These are phyloP conservation scores for Paracanthobrama guichenoti DNA, from an alignment of 2,113 vertebrate genomes.

Conservation along the genomic window DNA sequence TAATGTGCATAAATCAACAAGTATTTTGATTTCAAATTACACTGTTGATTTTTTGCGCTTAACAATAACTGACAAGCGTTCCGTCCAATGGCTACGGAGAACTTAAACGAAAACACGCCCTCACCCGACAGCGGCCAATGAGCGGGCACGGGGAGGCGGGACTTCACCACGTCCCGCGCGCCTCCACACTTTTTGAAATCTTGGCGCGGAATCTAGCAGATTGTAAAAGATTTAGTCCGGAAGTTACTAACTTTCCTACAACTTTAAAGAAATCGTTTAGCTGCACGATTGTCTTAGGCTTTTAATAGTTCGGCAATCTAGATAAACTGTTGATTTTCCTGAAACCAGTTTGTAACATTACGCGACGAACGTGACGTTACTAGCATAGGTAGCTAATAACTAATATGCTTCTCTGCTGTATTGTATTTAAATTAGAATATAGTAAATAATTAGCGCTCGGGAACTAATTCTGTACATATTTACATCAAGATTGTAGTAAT, in stretches of 20 bases:
- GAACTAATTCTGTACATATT: not conserved
- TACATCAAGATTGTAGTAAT: not conserved
- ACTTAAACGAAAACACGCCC: conserved; percentile 57
- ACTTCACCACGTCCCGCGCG: conserved; percentile 73
- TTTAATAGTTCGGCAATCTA: not conserved
- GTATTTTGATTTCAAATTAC: conserved; percentile 34
- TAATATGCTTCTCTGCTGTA: not conserved
- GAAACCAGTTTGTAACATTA: not conserved
- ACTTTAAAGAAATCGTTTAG: not conserved
- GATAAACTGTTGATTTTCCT: not conserved
- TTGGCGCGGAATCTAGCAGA: conserved; percentile 75
- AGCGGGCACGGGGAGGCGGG: conserved; percentile 47
- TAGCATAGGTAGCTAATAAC: not conserved
- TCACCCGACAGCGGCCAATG: conserved; percentile 59
- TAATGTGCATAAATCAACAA: not conserved
- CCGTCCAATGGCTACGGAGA: conserved; percentile 60
- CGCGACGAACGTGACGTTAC: not conserved
- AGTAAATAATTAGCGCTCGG: no score
- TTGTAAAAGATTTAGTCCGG: conserved; percentile 4
- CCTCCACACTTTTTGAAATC: conserved; percentile 76
- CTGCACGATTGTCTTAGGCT: not conserved
- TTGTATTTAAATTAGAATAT: not conserved
- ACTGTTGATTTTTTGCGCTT: conserved; percentile 36
- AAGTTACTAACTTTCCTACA: conserved; percentile 1
- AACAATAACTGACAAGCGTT: conserved; percentile 68